phyloP scores from a whole-genome alignment of 2,797 vertebrate genomes.

The Bradypodion pumilum region DNA sequence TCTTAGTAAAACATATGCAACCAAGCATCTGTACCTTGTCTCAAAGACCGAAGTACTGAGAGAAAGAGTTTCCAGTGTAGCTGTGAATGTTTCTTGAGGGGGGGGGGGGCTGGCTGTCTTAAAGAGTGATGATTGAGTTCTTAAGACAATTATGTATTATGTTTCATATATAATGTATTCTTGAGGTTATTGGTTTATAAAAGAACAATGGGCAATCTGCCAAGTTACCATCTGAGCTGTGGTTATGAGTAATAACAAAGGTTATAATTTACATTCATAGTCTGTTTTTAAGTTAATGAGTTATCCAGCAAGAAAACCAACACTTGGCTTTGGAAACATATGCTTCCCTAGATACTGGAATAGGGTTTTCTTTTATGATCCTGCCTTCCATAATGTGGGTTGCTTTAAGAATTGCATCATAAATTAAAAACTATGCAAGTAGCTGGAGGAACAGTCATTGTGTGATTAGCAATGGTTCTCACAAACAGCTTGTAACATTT shows the following conservation, averaged over 20 bases:
- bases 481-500: background rate
- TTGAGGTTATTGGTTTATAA: slow-evolving; percentile 69
- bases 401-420: slow-evolving; percentile 17
- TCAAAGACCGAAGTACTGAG: background rate
- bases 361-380: slow-evolving; percentile 54
- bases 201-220: slow-evolving; percentile 66
- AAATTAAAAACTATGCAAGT: slow-evolving; percentile 26
- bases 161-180: slow-evolving; percentile 70
- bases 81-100: slow-evolving; percentile 8
- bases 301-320: slow-evolving; percentile 68
- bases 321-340: slow-evolving; percentile 63
- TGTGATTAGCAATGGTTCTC: background rate
- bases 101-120: slow-evolving; percentile 55
- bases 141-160: slow-evolving; percentile 73
- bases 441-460: background rate
- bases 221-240: slow-evolving; percentile 71
- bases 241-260: slow-evolving; percentile 76
- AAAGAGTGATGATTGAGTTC: slow-evolving; percentile 64
- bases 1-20: background rate
- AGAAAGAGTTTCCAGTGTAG: background rate
- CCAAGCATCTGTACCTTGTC: background rate
- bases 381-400: slow-evolving; percentile 22
- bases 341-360: slow-evolving; percentile 52
- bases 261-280: slow-evolving; percentile 75
- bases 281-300: slow-evolving; percentile 78